These are phyloP conservation scores for Meteorus sp. DNA, from an alignment of 1,140 invertebrate species.

Conservation along the genomic window DNA sequence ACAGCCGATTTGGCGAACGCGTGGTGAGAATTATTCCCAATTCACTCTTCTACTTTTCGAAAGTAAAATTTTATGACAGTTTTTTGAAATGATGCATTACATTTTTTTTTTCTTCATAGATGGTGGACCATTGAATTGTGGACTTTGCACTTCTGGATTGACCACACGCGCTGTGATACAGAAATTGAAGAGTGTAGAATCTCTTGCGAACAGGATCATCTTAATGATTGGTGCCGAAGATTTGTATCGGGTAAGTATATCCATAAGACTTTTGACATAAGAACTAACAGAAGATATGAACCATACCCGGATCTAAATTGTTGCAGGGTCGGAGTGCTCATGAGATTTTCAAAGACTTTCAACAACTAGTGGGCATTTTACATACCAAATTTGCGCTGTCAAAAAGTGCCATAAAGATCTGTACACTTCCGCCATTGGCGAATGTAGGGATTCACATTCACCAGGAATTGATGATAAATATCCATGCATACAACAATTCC, in stretches of 20 bases:
- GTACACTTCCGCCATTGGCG: conserved; percentile 34
- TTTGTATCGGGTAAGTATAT: conserved; percentile 27
- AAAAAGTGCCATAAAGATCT: conserved; percentile 29
- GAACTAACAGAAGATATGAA: too few species aligned
- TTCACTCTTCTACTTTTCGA: not conserved
- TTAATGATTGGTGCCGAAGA: conserved; percentile 35
- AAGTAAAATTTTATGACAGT: too few species aligned
- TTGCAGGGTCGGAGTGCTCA: conserved; percentile 13
- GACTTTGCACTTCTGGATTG: conserved; percentile 35
- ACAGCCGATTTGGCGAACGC: conserved; percentile 30
- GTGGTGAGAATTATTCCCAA: conserved; percentile 10
- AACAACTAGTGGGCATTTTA: conserved; percentile 21
- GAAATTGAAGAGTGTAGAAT: conserved; percentile 8
- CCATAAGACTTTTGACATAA: too few species aligned
- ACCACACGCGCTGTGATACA: conserved; percentile 29
- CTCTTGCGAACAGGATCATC: conserved; percentile 30
- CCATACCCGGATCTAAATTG: conserved; percentile 1
- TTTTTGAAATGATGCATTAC: too few species aligned
- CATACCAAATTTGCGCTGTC: conserved; percentile 28
- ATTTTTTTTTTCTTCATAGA: conserved; percentile 27
- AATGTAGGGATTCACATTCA: conserved; percentile 18
- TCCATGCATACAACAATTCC: not conserved
- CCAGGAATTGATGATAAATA: not conserved
- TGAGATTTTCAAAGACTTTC: conserved; percentile 21
- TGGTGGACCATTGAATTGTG: conserved; percentile 30